These are phyloP conservation scores for Allobates femoralis DNA, from an alignment of 2,797 vertebrate species.

Conservation along the genomic window DNA sequence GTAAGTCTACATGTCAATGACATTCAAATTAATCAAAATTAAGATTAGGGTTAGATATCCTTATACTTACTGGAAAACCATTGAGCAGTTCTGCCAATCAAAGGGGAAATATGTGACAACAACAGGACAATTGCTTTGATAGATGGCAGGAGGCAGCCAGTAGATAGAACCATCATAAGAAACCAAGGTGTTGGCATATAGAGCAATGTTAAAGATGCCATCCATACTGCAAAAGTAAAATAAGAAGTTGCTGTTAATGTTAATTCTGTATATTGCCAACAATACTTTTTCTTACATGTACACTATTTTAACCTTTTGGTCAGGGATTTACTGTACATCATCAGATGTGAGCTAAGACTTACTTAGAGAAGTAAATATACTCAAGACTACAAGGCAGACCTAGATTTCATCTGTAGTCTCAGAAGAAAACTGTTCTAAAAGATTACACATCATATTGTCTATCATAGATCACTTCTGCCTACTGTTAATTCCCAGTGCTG, in stretches of 20 bases:
- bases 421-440: too few species aligned
- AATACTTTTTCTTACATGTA: background rate
- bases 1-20: background rate
- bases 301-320: background rate
- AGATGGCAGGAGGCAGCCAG: conserved; percentile 95
- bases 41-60: background rate
- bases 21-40: background rate
- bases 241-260: background rate
- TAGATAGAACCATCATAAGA: conserved; percentile 82
- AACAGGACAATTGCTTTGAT: conserved; percentile 88
- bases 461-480: too few species aligned
- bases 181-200: conserved; percentile 88
- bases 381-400: too few species aligned
- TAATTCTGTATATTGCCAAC: background rate
- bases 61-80: conserved; percentile 80
- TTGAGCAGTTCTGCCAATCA: conserved; percentile 84
- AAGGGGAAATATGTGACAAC: conserved; percentile 82
- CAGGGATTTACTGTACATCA: background rate
- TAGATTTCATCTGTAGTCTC: too few species aligned
- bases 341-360: background rate
- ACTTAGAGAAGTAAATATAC: background rate
- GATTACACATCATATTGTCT: too few species aligned
- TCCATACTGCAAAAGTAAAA: conserved; percentile 81
- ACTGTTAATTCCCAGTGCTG: too few species aligned
- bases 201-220: conserved; percentile 88